Evolutionary conservation across 1,140 invertebrate genomes (phyloP), one percentile per base, ranked within the genome.

Genomic region (Bombus ignitus): DNA sequence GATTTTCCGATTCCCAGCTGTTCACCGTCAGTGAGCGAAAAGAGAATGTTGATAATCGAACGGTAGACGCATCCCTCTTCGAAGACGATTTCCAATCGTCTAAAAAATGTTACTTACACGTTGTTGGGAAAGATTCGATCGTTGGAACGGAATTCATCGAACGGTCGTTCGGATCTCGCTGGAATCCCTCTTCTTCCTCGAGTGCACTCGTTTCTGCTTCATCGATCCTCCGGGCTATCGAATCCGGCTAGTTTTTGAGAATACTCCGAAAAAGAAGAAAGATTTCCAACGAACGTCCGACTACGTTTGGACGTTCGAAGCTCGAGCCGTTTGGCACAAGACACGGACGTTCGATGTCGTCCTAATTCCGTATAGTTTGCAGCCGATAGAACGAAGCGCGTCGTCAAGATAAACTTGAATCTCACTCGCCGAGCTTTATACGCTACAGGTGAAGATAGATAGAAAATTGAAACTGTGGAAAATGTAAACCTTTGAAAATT

Each of bases 1-100:
- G 32, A 59, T 83, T n/a, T 83, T 62, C 25, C 42, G 37, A 81
- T 71, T 42, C 10, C 28, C 35, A 13, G 22, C 35, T 80, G 18
- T 32, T 72, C 53, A 47, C 32, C 18, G 68, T n/a, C 28, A 4
- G 37, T 10, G 6, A 42, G n/a, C 15, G 68, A 18, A 10, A 65
- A 35, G 53, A 35, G 47, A 62, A 73, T 42, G 80, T 81, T 44
- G 18, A 59, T 71, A 37, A 81, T n/a, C 59, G 10, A 25, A n/a
- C 28, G 10, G 12, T 28, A 32, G n/a, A 32, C 5, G 62, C 15
- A 32, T 68, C 13, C 66, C 35, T 22, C 32, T 66, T 75, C 44
- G 5, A 5, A 76, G 6, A 59, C 53, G 53, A 10, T 28, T 72
- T n/a, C 15, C 18, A n/a, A 25, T 80, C 13, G 8, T 71, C 22